Evolutionary conservation across 2,113 vertebrate species (phyloP), one percentile per base, ranked within the genome.

Genomic region (Sylvia atricapilla): DNA sequence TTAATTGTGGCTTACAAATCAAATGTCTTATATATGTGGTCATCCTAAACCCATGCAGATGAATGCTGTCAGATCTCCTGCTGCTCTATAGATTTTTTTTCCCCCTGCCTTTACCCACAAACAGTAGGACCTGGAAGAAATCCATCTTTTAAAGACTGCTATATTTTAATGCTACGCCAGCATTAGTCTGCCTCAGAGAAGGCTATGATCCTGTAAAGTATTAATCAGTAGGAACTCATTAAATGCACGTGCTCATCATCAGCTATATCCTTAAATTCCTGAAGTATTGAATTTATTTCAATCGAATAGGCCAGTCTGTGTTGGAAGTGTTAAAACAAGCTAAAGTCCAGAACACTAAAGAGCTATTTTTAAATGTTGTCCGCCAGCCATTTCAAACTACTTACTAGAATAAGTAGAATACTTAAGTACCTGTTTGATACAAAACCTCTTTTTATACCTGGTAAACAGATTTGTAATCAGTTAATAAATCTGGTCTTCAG

Each of bases 1-100:
- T 96, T 93, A 96, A 93, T 92, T 96, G 93, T 84, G 79, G 81
- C 79, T 91, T 96, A 49, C 58, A 94, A 92, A 91, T 96, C 58
- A 93, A 74, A 94, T 95, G 63, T 95, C 89, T 94, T 64, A 67
- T 91, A 63, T 52, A 81, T 87, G 76, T 84, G 77, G 90, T 95
- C 86, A 91, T 95, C 69, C 39, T 47, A 90, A 95, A 81, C 47
- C 43, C 35, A 2, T 41, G 73, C 43, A 70, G 66, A 95, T 75
- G 41, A 96, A 78, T 90, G 33, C 46, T 86, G 43, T 92, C 72
- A 37, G 81, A 81, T 84, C 43, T 93, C 55, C 75, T 91, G 66
- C 70, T 89, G 62, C 25, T 59, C 28, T 68, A 3, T 31, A 35
- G 17, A 27, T 50, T 76, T 67, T 76, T 76, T 69, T 72, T 53